These are phyloP conservation scores for Aphidius colemani DNA, from an alignment of 2,888 invertebrate species.

Conservation along the genomic window DNA sequence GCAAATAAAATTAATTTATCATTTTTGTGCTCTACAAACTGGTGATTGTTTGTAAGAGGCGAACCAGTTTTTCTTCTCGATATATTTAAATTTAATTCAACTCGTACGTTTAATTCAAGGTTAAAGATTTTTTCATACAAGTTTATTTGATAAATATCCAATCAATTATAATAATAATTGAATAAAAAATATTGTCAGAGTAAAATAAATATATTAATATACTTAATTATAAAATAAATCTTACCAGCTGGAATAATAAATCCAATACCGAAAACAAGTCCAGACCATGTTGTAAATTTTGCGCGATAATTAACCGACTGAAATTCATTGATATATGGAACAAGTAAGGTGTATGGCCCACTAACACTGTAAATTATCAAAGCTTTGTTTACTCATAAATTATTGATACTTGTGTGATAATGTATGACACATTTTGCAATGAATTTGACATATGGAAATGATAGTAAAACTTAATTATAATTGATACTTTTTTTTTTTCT, in stretches of 20 bases:
- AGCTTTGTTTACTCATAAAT: background rate
- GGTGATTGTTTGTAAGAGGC: background rate
- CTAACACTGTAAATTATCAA: constrained; percentile 62
- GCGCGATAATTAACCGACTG: constrained; percentile 71
- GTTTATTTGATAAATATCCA: too few relatives aligned
- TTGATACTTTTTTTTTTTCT: background rate
- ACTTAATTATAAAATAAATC: constrained; percentile 12
- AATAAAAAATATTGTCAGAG: background rate
- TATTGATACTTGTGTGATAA: constrained; percentile 48
- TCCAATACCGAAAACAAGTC: constrained; percentile 70
- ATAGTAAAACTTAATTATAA: background rate
- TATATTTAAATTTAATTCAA: constrained; percentile 8
- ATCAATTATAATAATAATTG: too few relatives aligned
- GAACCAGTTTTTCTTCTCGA: constrained; percentile 19
- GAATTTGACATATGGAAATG: background rate
- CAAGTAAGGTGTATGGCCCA: constrained; percentile 76
- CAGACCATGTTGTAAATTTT: constrained; percentile 69
- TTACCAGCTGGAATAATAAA: constrained; percentile 67
- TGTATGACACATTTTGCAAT: background rate
- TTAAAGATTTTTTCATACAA: background rate
- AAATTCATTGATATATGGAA: constrained; percentile 75
- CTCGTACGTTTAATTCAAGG: constrained; percentile 6
- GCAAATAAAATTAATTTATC: background rate
- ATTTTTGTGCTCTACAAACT: too few relatives aligned
- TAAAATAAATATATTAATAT: background rate